Evolutionary conservation across 2,113 vertebrate genomes (phyloP).

Genomic region (Strix uralensis): DNA sequence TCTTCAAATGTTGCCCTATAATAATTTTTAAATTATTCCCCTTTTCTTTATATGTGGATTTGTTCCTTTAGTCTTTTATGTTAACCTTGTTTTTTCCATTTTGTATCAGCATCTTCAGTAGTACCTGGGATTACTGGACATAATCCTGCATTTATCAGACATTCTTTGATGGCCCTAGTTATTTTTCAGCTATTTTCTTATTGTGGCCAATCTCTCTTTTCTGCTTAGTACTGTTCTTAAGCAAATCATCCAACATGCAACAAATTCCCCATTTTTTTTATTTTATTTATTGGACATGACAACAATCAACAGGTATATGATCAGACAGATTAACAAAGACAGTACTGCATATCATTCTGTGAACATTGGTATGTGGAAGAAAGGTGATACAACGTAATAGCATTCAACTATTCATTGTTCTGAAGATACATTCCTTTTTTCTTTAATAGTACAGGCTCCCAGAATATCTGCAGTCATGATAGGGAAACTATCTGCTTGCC

Average conservation of each 20-base stretch:
- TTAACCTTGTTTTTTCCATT: neutral
- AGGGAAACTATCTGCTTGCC: neutral
- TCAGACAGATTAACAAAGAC: neutral
- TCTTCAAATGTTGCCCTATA: neutral
- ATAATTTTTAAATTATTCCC: fast-evolving
- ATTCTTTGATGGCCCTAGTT: neutral
- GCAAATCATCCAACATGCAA: neutral
- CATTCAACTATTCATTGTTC: neutral
- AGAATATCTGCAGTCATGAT: neutral
- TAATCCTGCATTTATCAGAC: neutral
- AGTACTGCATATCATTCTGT: neutral
- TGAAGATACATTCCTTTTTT: neutral
- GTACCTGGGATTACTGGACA: neutral
- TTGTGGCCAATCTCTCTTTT: neutral
- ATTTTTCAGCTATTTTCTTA: neutral
- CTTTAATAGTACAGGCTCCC: neutral
- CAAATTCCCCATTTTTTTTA: neutral
- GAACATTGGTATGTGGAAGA: neutral
- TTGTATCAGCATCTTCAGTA: neutral
- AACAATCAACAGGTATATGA: neutral
- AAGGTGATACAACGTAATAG: neutral
- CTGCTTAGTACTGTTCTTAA: neutral
- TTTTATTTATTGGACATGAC: neutral
- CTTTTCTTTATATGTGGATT: neutral
- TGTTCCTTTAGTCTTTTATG: neutral